Percentiles rank a stretch among this genome's conserved stretches.
phyloP scores from a whole-genome alignment of 2,888 invertebrate species.

The Lamproptera curius region DNA sequence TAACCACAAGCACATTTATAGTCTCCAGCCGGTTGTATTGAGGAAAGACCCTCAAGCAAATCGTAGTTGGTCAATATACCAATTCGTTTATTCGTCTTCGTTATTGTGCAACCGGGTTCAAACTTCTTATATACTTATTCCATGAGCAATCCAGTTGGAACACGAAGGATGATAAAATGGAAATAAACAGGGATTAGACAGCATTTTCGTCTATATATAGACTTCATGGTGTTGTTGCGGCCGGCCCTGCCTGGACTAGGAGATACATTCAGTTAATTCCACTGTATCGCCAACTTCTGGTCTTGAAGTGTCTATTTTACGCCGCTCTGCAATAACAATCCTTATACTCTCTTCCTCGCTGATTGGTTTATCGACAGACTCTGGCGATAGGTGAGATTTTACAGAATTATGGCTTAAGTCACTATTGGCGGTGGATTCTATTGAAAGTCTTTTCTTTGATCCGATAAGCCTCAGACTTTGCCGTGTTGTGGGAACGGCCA shows the following conservation, averaged over 20 bases:
- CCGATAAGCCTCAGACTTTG: constrained; percentile 46
- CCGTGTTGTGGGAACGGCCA: constrained; percentile 58
- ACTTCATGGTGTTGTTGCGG: constrained; percentile 73
- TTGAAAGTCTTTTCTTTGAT: constrained; percentile 49
- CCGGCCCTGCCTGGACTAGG: constrained; percentile 76
- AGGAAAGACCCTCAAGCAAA: constrained; percentile 9
- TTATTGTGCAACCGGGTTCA: constrained; percentile 64
- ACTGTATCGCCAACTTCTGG: constrained; percentile 57
- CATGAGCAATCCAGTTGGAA: constrained; percentile 41
- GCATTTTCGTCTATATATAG: constrained; percentile 56
- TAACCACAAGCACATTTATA: constrained; percentile 33
- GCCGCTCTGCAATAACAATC: constrained; percentile 79
- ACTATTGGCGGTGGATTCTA: constrained; percentile 49
- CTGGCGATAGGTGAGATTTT: constrained; percentile 42
- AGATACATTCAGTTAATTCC: constrained; percentile 64
- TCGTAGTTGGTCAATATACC: constrained; percentile 18
- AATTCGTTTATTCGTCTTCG: constrained; percentile 38
- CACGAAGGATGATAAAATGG: constrained; percentile 37
- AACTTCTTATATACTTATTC: constrained; percentile 50
- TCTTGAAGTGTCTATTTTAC: constrained; percentile 73
- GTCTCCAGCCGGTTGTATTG: constrained; percentile 9
- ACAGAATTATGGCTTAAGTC: constrained; percentile 44
- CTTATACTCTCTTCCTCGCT: constrained; percentile 76
- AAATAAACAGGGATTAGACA: constrained; percentile 27
- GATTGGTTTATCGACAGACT: constrained; percentile 43